These are phyloP conservation scores for Lepidurus apus DNA, from an alignment of 1,140 invertebrate genomes.

Conservation along the genomic window DNA sequence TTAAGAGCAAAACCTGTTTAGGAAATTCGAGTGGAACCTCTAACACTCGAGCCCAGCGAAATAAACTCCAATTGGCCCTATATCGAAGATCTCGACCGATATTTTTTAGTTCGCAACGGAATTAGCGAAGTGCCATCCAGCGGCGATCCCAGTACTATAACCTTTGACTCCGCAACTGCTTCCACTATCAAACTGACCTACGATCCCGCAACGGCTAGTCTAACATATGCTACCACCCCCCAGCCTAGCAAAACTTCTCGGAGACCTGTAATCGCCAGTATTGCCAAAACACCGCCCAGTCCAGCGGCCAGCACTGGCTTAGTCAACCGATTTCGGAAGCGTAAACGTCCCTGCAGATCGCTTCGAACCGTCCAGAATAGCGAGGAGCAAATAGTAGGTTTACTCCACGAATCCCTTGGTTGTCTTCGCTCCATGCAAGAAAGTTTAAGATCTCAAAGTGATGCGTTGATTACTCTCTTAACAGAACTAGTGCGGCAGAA, in stretches of 20 bases:
- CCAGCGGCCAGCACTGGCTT: background rate
- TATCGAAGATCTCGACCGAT: background rate
- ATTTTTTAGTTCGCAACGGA: background rate
- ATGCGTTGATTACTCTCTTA: background rate
- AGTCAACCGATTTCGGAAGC: background rate
- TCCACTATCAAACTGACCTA: background rate
- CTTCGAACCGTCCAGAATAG: background rate
- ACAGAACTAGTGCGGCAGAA: background rate
- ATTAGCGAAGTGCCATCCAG: background rate
- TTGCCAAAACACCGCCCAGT: background rate
- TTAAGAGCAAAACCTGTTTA: background rate
- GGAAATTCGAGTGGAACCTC: background rate
- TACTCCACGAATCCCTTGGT: background rate
- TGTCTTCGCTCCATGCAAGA: background rate
- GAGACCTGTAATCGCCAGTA: background rate
- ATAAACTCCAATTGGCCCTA: background rate
- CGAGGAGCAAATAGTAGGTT: background rate
- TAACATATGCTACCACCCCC: background rate
- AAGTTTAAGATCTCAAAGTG: background rate
- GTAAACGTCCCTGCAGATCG: background rate
- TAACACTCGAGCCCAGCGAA: background rate
- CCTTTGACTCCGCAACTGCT: background rate
- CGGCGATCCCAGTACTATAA: background rate
- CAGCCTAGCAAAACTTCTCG: background rate
- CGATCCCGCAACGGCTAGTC: constrained; percentile 1